Evolutionary conservation across 1,140 invertebrate genomes (phyloP).

Genomic region (Melanaphis sacchari): DNA sequence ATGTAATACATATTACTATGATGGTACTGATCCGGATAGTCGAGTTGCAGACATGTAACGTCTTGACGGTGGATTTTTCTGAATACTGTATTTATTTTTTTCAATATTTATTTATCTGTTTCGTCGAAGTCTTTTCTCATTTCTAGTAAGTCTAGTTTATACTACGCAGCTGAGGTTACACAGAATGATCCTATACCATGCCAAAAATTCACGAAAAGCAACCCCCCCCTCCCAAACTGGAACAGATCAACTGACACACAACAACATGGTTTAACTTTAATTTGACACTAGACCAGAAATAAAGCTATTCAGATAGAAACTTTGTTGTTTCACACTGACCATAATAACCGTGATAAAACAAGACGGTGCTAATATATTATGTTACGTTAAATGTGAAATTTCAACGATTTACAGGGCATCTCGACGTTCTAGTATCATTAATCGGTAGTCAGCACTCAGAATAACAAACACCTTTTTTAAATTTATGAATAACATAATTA

Average conservation of each 20-base stretch:
- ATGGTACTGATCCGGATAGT: neutral
- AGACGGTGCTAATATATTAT: neutral
- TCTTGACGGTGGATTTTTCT: neutral
- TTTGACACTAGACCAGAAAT: neutral
- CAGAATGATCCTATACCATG: neutral
- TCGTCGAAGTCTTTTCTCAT: neutral
- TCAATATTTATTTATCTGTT: neutral
- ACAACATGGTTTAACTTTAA: neutral
- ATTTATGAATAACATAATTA: constrained; percentile 17
- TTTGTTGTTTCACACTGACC: neutral
- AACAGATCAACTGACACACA: neutral
- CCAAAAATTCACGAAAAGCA: neutral
- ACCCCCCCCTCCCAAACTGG: rapidly evolving
- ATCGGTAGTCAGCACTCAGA: too few relatives aligned
- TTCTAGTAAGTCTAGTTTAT: neutral
- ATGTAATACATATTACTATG: too few relatives aligned
- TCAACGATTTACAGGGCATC: neutral
- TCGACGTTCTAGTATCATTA: neutral
- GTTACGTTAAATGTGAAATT: neutral
- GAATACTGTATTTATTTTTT: neutral
- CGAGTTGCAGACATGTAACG: neutral
- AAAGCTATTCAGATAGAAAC: neutral
- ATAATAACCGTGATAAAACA: neutral
- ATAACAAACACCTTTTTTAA: neutral
- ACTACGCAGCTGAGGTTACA: too few relatives aligned